Base-by-base conservation (phyloP, 2,113 vertebrate genomes). In the Spilogale gracilis region DNA sequence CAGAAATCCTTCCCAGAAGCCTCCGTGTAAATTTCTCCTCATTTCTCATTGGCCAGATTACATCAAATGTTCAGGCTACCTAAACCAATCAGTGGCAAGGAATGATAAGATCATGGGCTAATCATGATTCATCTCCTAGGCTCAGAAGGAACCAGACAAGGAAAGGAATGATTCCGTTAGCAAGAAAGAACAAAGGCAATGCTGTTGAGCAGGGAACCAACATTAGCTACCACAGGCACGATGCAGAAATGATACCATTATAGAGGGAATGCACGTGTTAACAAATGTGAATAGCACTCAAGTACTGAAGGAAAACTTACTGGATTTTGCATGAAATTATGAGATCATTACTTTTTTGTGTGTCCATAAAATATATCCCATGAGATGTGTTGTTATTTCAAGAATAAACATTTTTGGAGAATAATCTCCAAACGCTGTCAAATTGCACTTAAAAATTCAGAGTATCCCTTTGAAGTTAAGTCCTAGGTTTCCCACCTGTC, bases 401-500 rank as follows among this genome's bases (percentile, higher is more conserved):
- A 89, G 21, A 79, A 76, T 27, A 71, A 88, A 9, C 8, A 91
- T 67, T 92, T 96, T 56, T 48, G 79, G 79, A 32, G 56, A 89
- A 79, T 48, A 83, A 17, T 74, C 76, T 90, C 38, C 54, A 82
- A 93, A 90, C n/a, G 56, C 52, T 76, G 32, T 76, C 43, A 86
- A 45, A 60, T 9, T 80, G n/a, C 74, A 69, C n/a, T 83, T 94
- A 65, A 60, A 76, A 95, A 86, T 11, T 95, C 63, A 89, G 67
- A 50, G 17, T 78, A 61, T 74, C 74, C 38, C 16, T 32, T 84
- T 84, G 30, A 71, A 91, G 82, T 91, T 45, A 82, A 85, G 50
- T 89, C 56, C 9, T 32, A 11, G 63, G 45, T 12, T 71, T 93
- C 17, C 32, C 54, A 56, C 25, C 20, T 78, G 6, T 73, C 81